Conservation (phyloP, 2,888 invertebrate genomes). For the Drosophila neonasuta region DNA sequence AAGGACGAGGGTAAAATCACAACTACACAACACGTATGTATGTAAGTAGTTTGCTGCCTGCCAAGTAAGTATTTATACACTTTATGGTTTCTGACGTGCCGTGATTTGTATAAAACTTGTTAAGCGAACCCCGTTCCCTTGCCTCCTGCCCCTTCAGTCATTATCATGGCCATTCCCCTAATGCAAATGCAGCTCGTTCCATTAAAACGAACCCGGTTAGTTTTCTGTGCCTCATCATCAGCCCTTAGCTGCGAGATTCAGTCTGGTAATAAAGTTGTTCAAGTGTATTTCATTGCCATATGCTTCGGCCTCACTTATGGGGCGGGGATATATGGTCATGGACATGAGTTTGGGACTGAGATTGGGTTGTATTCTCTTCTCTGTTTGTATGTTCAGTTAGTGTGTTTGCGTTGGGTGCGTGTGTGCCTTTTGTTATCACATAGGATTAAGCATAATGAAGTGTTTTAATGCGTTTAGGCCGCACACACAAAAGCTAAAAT, state of each 20-base stretch:
- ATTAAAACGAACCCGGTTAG: constrained; percentile 68
- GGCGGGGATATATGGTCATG: constrained; percentile 2
- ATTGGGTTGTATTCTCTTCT: constrained; percentile 1
- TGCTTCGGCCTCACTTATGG: constrained; percentile 41
- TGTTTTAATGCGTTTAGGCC: constrained; percentile 76
- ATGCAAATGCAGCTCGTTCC: constrained; percentile 67
- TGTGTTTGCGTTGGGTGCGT: constrained; percentile 36
- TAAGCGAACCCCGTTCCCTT: constrained; percentile 41
- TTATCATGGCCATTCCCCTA: constrained; percentile 16
- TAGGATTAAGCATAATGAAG: constrained; percentile 77
- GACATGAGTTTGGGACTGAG: neutral
- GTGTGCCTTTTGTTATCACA: constrained; percentile 78
- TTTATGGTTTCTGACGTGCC: constrained; percentile 78
- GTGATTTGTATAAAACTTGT: constrained; percentile 73
- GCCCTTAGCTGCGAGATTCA: constrained; percentile 34
- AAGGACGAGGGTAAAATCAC: constrained; percentile 23
- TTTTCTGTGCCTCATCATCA: constrained; percentile 44
- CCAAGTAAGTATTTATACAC: constrained; percentile 72
- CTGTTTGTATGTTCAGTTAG: too few species aligned
- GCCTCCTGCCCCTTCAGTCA: neutral
- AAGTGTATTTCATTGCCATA: constrained; percentile 73
- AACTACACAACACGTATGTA: neutral
- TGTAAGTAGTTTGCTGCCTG: constrained; percentile 62
- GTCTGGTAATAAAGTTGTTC: constrained; percentile 72
- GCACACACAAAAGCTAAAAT: constrained; percentile 40